These are phyloP conservation scores for Rhincodon typus DNA, from an alignment of 2,797 vertebrate species.

Conservation along the genomic window DNA sequence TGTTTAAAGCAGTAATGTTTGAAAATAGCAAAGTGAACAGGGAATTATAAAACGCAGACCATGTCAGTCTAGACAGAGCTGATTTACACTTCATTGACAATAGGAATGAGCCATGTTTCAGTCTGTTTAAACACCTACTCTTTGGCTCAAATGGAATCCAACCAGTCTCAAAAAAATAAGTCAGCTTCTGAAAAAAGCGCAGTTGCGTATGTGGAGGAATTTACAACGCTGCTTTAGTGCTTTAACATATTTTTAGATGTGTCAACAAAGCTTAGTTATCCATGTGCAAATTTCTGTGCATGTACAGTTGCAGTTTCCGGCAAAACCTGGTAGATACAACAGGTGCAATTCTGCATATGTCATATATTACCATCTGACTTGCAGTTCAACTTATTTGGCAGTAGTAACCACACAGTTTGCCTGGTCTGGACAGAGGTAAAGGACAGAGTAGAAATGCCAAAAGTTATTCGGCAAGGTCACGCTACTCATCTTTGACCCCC, in stretches of 20 bases:
- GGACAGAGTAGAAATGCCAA: not conserved
- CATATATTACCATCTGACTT: not conserved
- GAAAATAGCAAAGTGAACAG: not conserved
- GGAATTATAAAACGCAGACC: not conserved
- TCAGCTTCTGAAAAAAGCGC: not conserved
- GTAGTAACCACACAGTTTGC: not conserved
- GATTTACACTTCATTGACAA: not conserved
- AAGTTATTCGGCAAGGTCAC: not conserved
- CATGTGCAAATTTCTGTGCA: not conserved
- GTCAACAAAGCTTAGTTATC: not conserved
- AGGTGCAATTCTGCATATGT: not conserved
- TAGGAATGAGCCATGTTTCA: not conserved
- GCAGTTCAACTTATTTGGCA: not conserved
- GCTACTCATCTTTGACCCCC: too few species aligned
- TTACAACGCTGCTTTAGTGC: not conserved
- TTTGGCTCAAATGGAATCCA: not conserved
- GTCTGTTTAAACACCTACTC: not conserved
- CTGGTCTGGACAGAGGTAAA: not conserved
- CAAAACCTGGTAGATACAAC: not conserved
- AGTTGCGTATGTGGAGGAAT: conserved; percentile 5
- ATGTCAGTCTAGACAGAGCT: not conserved
- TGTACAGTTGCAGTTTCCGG: not conserved
- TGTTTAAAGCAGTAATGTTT: not conserved
- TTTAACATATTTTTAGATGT: not conserved
- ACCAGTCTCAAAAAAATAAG: not conserved